phyloP scores from a whole-genome alignment of 2,797 vertebrate genomes.

The Molossus alvarezi region DNA sequence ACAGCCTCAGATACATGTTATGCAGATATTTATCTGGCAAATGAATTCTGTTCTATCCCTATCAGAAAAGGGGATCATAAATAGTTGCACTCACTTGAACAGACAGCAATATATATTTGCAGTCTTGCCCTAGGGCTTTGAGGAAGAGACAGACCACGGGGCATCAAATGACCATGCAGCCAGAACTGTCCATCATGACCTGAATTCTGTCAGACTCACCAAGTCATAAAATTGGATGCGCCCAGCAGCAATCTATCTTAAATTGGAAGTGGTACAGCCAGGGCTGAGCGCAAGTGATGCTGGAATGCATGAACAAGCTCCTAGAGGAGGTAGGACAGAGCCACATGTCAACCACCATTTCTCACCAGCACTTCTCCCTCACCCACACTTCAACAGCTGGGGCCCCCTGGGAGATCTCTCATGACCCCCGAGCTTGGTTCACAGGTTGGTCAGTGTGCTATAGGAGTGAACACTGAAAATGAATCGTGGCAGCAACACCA shows the following conservation, averaged over 20 bases:
- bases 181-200: slow-evolving; percentile 47
- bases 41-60: slow-evolving; percentile 63
- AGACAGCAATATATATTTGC: slow-evolving; percentile 7
- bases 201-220: slow-evolving; percentile 16
- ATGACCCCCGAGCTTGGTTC: not conserved
- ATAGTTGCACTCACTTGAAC: slow-evolving; percentile 42
- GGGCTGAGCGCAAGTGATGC: not conserved
- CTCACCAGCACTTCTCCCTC: not conserved
- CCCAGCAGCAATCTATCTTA: slow-evolving; percentile 50
- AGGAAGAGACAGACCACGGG: slow-evolving; percentile 51
- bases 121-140: slow-evolving; percentile 2
- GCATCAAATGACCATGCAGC: not conserved
- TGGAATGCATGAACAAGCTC: not conserved
- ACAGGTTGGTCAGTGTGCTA: not conserved
- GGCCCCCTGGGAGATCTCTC: not conserved
- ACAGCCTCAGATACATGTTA: slow-evolving; percentile 6
- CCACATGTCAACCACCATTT: not conserved
- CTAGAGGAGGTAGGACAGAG: not conserved
- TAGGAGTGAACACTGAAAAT: not conserved
- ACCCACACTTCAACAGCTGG: not conserved
- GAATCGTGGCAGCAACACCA: not conserved
- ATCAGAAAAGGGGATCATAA: slow-evolving; percentile 62
- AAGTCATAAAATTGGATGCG: slow-evolving; percentile 59
- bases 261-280: slow-evolving; percentile 24
- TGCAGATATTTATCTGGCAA: slow-evolving; percentile 67